Percentiles rank a stretch among this genome's conserved stretches.
phyloP scores from a whole-genome alignment of 2,113 vertebrate genomes.

The Mesocricetus auratus region DNA sequence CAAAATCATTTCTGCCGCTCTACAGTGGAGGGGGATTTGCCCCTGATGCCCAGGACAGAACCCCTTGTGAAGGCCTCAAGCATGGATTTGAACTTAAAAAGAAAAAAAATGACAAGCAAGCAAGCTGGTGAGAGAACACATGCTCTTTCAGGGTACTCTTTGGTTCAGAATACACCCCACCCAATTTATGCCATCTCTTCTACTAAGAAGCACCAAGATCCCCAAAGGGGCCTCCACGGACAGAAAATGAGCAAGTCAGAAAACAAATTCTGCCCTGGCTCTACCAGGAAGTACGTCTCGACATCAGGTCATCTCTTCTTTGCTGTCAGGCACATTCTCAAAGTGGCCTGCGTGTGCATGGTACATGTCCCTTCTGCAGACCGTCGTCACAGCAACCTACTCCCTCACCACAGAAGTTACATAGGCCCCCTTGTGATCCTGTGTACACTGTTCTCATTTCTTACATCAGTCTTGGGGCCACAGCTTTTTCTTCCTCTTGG shows the following conservation, averaged over 20 bases:
- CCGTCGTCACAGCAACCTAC: neutral
- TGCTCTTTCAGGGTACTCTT: neutral
- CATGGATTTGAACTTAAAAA: neutral
- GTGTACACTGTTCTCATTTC: neutral
- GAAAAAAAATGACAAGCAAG: constrained; percentile 13
- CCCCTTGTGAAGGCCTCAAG: neutral
- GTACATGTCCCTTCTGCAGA: accelerated
- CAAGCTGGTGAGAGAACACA: neutral
- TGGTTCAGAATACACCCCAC: neutral
- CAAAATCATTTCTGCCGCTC: neutral
- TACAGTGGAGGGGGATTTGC: neutral
- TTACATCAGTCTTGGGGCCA: neutral
- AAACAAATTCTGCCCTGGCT: neutral
- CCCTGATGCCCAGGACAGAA: neutral
- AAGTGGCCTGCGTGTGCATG: neutral
- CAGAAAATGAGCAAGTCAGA: neutral
- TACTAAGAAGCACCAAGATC: neutral
- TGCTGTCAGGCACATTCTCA: too few species aligned
- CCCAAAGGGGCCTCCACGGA: neutral
- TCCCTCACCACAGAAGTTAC: neutral
- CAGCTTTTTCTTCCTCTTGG: neutral
- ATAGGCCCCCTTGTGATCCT: too few species aligned
- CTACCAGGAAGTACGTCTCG: neutral
- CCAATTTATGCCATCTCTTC: neutral
- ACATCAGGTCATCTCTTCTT: neutral